Evolutionary conservation across 2,113 vertebrate genomes (phyloP), one percentile per base, ranked within the genome.

Genomic region (Cyprinodon tularosa): DNA sequence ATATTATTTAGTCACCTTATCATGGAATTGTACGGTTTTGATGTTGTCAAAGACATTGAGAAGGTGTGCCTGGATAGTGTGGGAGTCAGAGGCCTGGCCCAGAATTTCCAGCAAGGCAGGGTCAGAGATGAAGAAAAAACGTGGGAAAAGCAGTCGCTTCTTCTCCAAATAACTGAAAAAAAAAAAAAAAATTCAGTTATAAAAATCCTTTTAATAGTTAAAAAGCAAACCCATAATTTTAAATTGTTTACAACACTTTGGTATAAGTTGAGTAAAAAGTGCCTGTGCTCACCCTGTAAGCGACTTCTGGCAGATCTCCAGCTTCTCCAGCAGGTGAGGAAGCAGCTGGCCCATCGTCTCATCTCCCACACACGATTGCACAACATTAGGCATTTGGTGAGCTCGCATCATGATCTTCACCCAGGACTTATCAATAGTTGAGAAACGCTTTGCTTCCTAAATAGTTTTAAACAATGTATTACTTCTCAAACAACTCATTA

Each of bases 51-150:
- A 99, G 62, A 99, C 90, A 1, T 97, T 98, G 83, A 99, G 95
- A 63, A 99, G 94, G 80, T 99, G 97, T 20, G 96, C 95, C 85
- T 99, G 97, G 79, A 99, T 99, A 4, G 94, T 97, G 91, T 99
- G 98, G 2, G 96, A 96, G 85, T 99, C 96, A 0, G 98, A 99
- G 0, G 97, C 97, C 88, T 99, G 97, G 38, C 98, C 98, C 86
- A 99, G 94, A 79, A 99, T 99, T 93, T 99, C 98, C 82, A 99
- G 89, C 20, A 99, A 95, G 8, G 96, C 95, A 0, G 98, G 97
- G 84, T 99, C 98, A 0, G 98, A 99, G 50, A 99, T 97, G 0
- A 99, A 99, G 93, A 99, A 99, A 91, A 99, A 99, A 4, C 97
- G 95, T 71, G 97, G 98, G 81, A 99, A 99, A 1, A 96, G 90